Evolutionary conservation across 2,888 invertebrate species (phyloP), one percentile per base, ranked within the genome.

Genomic region (Antitype chi): DNA sequence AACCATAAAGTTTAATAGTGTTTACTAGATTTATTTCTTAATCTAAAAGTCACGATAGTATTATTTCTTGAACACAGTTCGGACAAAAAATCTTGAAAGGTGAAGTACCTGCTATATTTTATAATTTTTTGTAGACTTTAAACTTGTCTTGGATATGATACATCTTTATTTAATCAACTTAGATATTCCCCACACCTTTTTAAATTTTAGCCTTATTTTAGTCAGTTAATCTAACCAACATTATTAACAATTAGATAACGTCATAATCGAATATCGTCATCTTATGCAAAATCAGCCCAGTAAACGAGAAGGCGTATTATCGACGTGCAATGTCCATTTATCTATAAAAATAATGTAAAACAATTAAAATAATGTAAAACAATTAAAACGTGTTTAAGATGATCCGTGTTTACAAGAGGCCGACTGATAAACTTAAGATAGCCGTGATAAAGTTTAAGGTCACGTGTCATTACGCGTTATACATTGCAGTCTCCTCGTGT

Each of bases 381-480:
- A 74, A 67, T 62, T 76, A 74, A 77, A 84, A 86, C 77, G 81
- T 80, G 79, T 76, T 69, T 62, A 62, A 68, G 81, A 87, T 82
- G 72, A 78, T 82, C 74, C 73, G 67, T 82, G 82, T 87, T 87
- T 84, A 87, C 80, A 57, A 80, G 71, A 78, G 76, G 62, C 63
- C 76, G 52, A 71, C 62, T 49, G 80, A 84, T 83, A 84, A 81
- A 76, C 74, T 68, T 82, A 64, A 73, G 75, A 84, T 89, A 82
- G 77, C 84, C 74, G 25, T 76, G 76, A 83, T 84, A 57, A 80
- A 89, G 86, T 86, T 84, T 85, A 85, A 89, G 88, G 90, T 90
- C 89, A 91, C 85, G 83, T 87, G 85, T 76, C 53, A 70, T 68
- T 76, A 75, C 78, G 69, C 72, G 80, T 53, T 80, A 17, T 71